Evolutionary conservation across 2,113 vertebrate genomes (phyloP).

Genomic region (Hiodon alosoides): DNA sequence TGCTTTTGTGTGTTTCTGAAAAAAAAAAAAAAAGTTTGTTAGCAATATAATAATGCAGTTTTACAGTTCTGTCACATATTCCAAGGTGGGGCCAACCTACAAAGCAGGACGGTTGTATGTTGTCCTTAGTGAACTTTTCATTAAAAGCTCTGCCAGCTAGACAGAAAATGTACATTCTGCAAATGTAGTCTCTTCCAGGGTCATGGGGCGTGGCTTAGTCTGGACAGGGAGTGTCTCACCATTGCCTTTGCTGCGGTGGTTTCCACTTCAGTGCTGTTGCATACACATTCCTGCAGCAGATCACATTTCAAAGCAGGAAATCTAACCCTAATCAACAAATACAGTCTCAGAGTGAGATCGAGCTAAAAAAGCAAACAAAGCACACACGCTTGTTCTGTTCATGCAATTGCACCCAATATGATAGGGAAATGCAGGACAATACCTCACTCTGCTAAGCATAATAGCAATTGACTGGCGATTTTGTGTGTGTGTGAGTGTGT

Average conservation of each 20-base stretch:
- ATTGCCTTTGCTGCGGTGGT: constrained; percentile 14
- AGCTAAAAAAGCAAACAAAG: constrained; percentile 60
- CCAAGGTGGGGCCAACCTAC: no score
- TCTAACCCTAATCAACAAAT: constrained; percentile 53
- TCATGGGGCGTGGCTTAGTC: neutral
- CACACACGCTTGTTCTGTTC: constrained; percentile 50
- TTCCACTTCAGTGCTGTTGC: constrained; percentile 19
- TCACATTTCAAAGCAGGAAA: constrained; percentile 57
- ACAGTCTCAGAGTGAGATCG: constrained; percentile 53
- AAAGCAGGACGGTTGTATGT: no score
- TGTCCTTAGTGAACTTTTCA: no score
- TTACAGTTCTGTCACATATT: no score
- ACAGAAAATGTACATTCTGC: no score
- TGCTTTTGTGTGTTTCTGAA: no score
- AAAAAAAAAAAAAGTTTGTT: no score
- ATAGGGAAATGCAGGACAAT: constrained; percentile 33
- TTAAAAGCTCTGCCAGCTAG: no score
- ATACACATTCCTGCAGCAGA: constrained; percentile 41
- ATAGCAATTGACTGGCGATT: no score
- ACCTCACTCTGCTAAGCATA: constrained; percentile 33
- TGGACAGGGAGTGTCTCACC: neutral
- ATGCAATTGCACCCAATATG: constrained; percentile 47
- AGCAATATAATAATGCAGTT: no score
- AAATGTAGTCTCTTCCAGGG: no score
- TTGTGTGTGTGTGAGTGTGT: no score